phyloP scores from a whole-genome alignment of 2,113 vertebrate genomes.

The Upupa epops region DNA sequence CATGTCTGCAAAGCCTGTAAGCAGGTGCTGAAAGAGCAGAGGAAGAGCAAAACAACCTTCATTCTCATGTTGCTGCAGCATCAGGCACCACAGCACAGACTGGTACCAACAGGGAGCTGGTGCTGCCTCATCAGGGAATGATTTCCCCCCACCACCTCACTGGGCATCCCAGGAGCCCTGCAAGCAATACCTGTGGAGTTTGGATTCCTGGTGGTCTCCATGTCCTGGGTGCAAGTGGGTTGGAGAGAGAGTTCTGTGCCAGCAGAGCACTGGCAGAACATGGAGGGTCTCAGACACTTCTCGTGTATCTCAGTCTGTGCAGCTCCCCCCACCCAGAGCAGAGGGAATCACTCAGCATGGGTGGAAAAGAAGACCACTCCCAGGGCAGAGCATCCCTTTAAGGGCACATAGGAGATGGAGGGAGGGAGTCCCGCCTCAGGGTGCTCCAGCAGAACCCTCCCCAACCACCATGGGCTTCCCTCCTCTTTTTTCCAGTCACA shows the following conservation, averaged over 20 bases:
- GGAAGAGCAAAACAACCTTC: not conserved
- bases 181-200: not conserved
- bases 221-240: rapidly evolving
- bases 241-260: not conserved
- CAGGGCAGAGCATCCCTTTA: not conserved
- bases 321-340: not conserved
- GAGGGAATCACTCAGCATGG: rapidly evolving
- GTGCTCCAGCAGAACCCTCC: not conserved
- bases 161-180: not conserved
- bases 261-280: rapidly evolving
- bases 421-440: not conserved
- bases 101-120: rapidly evolving
- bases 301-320: not conserved
- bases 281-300: not conserved
- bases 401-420: too few relatives aligned
- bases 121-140: not conserved
- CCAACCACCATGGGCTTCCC: not conserved
- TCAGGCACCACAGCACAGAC: rapidly evolving
- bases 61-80: rapidly evolving
- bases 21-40: not conserved
- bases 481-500: rapidly evolving
- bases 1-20: not conserved
- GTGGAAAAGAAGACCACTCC: not conserved
- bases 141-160: rapidly evolving
- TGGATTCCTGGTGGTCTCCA: not conserved